phyloP scores from a whole-genome alignment of 2,888 invertebrate species.

The Pseudoips prasinana region DNA sequence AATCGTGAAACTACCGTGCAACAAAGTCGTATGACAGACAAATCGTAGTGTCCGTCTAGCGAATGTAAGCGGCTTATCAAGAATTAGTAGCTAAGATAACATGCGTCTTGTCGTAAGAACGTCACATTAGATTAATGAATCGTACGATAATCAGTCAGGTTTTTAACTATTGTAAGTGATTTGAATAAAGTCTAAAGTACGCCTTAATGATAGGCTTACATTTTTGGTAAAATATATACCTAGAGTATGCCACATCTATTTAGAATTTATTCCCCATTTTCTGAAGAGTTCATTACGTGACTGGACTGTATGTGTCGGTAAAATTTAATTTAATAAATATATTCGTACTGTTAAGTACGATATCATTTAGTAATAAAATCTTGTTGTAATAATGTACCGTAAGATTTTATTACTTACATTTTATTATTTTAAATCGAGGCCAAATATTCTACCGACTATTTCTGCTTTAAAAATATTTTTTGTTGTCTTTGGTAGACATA shows the following conservation, averaged over 20 bases:
- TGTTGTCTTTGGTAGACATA: too few relatives aligned
- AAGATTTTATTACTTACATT: too few relatives aligned
- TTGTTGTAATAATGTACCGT: too few relatives aligned
- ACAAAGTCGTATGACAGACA: not conserved
- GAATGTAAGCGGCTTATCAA: conserved; percentile 7
- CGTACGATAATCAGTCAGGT: conserved; percentile 28
- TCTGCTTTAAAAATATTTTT: too few relatives aligned
- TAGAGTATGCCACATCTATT: conserved; percentile 30
- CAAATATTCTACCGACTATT: too few relatives aligned
- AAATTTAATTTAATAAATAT: too few relatives aligned
- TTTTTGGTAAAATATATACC: conserved; percentile 36
- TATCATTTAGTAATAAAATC: too few relatives aligned
- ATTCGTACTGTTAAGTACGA: too few relatives aligned
- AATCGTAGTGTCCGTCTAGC: conserved; percentile 20
- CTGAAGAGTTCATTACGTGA: too few relatives aligned
- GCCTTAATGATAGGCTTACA: conserved; percentile 55
- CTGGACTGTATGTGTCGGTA: too few relatives aligned
- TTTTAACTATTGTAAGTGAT: conserved; percentile 24
- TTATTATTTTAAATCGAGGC: too few relatives aligned
- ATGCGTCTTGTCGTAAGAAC: conserved; percentile 22
- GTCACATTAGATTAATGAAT: conserved; percentile 29
- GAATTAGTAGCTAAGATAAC: conserved; percentile 21
- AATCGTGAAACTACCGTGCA: not conserved
- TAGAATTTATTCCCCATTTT: too few relatives aligned
- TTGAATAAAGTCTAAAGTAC: conserved; percentile 42